Conservation (phyloP, 2,113 vertebrate genomes). For the Lepus timidus region DNA sequence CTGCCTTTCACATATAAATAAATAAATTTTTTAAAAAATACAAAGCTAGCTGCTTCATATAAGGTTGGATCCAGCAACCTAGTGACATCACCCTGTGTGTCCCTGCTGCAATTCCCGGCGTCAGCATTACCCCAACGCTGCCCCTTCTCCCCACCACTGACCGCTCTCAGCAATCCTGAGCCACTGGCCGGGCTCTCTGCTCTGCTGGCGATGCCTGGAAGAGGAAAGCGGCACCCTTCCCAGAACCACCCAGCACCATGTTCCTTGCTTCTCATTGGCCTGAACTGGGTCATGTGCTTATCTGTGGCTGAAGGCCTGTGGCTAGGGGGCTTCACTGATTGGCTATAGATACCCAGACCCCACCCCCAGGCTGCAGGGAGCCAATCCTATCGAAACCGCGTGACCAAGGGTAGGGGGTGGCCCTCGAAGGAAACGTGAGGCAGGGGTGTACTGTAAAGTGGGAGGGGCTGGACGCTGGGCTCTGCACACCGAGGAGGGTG, state of each 20-base stretch:
- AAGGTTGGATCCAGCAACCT: conserved; percentile 23
- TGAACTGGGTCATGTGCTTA: background rate
- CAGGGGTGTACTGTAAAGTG: no score
- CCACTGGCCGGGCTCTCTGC: no score
- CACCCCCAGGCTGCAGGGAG: background rate
- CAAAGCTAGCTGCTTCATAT: background rate
- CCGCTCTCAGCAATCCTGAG: background rate
- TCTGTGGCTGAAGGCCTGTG: background rate
- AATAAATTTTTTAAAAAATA: background rate
- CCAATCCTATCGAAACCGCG: background rate
- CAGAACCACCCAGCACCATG: background rate
- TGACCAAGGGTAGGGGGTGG: background rate
- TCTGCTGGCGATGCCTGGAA: no score
- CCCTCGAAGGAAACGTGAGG: background rate
- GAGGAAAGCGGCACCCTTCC: background rate
- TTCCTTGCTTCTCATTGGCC: background rate
- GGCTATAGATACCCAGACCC: background rate
- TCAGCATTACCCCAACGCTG: background rate
- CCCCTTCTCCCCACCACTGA: background rate
- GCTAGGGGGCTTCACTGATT: background rate
- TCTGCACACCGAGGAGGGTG: background rate
- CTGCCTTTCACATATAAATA: no score
- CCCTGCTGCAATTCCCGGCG: background rate
- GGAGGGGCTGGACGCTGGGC: background rate
- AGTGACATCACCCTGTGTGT: background rate